Percentiles rank a stretch among this genome's conserved stretches.
phyloP scores from a whole-genome alignment of 2,888 invertebrate species.

The Adineta ricciae region DNA sequence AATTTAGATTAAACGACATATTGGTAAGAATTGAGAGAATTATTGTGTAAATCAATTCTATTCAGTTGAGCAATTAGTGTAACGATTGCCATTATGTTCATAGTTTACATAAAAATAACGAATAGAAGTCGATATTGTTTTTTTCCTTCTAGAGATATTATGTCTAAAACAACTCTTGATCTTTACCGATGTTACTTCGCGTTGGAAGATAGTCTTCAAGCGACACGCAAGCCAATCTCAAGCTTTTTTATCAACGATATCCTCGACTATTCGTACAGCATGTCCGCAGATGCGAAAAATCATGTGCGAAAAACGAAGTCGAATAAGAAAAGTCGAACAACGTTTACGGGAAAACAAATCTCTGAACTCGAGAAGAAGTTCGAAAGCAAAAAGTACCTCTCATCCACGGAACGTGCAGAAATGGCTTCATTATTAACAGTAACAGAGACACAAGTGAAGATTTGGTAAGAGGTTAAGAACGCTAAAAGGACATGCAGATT shows the following conservation, averaged over 20 bases:
- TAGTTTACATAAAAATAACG: too few relatives aligned
- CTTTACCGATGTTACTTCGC: not conserved
- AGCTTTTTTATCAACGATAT: conserved; percentile 4
- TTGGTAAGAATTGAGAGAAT: not conserved
- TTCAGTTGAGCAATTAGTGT: not conserved
- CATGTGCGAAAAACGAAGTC: not conserved
- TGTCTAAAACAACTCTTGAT: not conserved
- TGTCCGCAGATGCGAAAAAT: not conserved
- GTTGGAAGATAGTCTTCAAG: not conserved
- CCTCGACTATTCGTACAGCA: not conserved
- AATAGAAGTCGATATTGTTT: too few relatives aligned
- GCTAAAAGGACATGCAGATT: too few relatives aligned
- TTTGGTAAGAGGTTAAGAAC: not conserved
- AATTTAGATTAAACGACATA: not conserved
- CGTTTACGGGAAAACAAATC: conserved; percentile 86
- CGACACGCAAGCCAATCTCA: not conserved
- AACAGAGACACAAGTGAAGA: conserved; percentile 80
- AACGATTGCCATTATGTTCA: not conserved
- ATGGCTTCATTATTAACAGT: conserved; percentile 86
- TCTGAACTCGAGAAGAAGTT: conserved; percentile 91
- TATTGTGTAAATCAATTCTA: not conserved
- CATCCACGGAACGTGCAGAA: conserved; percentile 81
- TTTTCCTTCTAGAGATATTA: not conserved
- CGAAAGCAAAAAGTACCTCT: conserved; percentile 86
- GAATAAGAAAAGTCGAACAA: conserved; percentile 64